A percentile compares a stretch with the other conserved stretches of the same genome.
Evolutionary conservation across 2,888 invertebrate species (phyloP).

Genomic region (Drosophila neoperkinsi): DNA sequence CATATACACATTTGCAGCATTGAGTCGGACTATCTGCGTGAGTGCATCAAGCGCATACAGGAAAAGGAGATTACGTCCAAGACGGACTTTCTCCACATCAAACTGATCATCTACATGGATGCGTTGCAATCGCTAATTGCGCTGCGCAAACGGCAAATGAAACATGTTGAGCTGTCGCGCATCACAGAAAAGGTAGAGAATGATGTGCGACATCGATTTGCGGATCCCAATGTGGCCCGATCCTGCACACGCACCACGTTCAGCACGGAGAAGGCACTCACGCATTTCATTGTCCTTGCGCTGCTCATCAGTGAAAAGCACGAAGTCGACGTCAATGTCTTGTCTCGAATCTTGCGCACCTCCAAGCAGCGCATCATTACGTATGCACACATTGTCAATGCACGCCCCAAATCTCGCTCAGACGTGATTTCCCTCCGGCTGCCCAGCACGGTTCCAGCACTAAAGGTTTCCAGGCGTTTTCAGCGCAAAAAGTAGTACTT

Average conservation of each 20-base stretch:
- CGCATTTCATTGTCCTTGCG: conserved; percentile 81
- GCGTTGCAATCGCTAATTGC: conserved; percentile 77
- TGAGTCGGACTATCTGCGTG: conserved; percentile 74
- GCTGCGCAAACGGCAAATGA: conserved; percentile 66
- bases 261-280: conserved; percentile 82
- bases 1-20: conserved; percentile 64
- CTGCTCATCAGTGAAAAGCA: conserved; percentile 76
- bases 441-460: conserved; percentile 73
- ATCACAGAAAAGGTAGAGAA: conserved; percentile 84
- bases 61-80: conserved; percentile 50
- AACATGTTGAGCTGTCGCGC: conserved; percentile 71
- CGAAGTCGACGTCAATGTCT: conserved; percentile 69
- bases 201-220: conserved; percentile 81
- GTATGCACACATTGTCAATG: conserved; percentile 79
- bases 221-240: conserved; percentile 66
- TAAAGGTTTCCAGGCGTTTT: conserved; percentile 51
- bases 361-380: conserved; percentile 73
- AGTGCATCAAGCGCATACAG: conserved; percentile 65
- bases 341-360: conserved; percentile 74
- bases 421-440: conserved; percentile 68
- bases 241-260: conserved; percentile 67
- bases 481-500: conserved; percentile 54
- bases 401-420: conserved; percentile 56
- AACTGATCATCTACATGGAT: conserved; percentile 83
- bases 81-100: conserved; percentile 70